Percentiles rank a stretch among this genome's conserved stretches.
Conservation (phyloP, 2,797 vertebrate genomes). For the Rhodeus uyekii region DNA sequence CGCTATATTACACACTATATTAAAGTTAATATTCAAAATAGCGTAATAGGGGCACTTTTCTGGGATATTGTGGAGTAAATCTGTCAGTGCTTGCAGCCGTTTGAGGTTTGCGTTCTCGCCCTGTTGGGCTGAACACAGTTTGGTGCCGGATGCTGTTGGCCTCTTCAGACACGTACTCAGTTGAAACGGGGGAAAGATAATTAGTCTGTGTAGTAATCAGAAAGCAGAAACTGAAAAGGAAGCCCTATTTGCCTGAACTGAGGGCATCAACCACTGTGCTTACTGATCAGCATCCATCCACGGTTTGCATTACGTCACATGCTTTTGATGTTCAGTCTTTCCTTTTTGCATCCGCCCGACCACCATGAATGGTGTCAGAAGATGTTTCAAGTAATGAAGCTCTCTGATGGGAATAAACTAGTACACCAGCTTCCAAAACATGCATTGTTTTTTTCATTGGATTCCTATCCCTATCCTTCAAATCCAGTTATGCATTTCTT, state of each 20-base stretch:
- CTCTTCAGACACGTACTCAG: slow-evolving; percentile 1
- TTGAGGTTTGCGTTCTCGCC: slow-evolving; percentile 6
- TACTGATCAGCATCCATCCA: not conserved
- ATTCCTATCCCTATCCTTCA: not conserved
- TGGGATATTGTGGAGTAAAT: not conserved
- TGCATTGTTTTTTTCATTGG: not conserved
- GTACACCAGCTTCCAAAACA: not conserved
- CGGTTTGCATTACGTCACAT: not conserved
- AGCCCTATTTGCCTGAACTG: not conserved
- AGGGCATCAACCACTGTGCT: slow-evolving; percentile 18
- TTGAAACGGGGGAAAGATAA: slow-evolving; percentile 27
- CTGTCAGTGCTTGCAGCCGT: not conserved
- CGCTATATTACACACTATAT: not conserved
- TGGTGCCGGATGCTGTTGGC: not conserved
- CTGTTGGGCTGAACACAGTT: slow-evolving; percentile 2
- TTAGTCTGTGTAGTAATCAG: slow-evolving; percentile 35
- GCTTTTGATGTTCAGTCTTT: not conserved
- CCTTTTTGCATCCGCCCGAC: not conserved
- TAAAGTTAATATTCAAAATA: not conserved
- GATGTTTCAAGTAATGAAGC: not conserved
- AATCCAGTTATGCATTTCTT: not conserved
- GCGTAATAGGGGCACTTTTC: not conserved
- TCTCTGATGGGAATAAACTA: not conserved
- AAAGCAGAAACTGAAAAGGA: not conserved
- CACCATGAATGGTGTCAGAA: not conserved